Percentiles rank a stretch among this genome's conserved stretches.
Conservation (phyloP, 1,140 invertebrate genomes). For the Rhagoletis pomonella region DNA sequence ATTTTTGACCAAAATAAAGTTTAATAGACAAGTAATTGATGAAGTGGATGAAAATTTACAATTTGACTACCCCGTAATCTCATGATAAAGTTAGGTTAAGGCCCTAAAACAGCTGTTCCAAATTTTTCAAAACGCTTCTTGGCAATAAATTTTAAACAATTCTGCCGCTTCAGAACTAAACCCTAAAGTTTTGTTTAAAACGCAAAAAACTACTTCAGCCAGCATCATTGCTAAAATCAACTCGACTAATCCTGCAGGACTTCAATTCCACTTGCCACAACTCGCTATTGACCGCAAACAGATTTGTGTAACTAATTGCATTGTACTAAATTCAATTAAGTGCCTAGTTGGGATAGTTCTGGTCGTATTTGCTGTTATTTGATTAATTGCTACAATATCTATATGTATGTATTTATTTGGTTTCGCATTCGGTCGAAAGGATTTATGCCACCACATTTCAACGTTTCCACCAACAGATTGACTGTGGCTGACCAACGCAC, state of each 20-base stretch:
- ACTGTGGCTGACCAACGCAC: not conserved
- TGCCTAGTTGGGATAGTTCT: conserved; percentile 10
- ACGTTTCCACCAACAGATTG: not conserved
- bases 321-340: conserved; percentile 42
- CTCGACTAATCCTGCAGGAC: not conserved
- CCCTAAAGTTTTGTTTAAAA: not conserved
- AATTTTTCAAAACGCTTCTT: too few species aligned
- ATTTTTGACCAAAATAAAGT: too few species aligned
- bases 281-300: conserved; percentile 33
- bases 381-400: conserved; percentile 9
- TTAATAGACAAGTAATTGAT: too few species aligned
- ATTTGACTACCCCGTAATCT: too few species aligned
- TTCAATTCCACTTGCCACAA: not conserved
- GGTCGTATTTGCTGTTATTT: not conserved
- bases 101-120: too few species aligned
- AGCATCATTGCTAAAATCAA: not conserved
- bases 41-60: too few species aligned
- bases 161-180: too few species aligned
- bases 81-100: too few species aligned
- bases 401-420: not conserved
- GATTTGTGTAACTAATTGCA: conserved; percentile 45
- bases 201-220: not conserved
- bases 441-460: not conserved
- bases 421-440: conserved; percentile 39
- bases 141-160: too few species aligned